Evolutionary conservation across 2,888 invertebrate species (phyloP).

Genomic region (Cataglyphis rosenhaueri): DNA sequence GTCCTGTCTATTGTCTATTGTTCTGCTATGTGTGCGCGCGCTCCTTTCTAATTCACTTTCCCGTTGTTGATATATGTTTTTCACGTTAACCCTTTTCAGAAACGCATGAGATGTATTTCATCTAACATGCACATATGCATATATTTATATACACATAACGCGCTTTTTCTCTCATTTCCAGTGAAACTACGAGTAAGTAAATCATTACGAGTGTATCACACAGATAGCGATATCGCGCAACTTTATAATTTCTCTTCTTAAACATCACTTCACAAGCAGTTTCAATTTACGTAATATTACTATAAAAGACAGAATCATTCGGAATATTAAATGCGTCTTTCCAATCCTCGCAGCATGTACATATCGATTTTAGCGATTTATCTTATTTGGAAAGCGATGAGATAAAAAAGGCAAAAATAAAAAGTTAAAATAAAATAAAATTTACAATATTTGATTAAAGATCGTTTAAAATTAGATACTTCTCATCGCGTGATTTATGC

Average conservation of each 20-base stretch:
- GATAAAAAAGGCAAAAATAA: neutral
- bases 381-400: neutral
- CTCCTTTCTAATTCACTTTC: conserved; percentile 51
- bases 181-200: conserved; percentile 23
- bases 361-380: neutral
- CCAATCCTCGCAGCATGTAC: neutral
- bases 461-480: neutral
- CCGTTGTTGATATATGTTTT: conserved; percentile 24
- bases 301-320: neutral
- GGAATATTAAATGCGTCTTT: conserved; percentile 18
- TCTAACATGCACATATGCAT: neutral
- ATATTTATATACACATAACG: neutral
- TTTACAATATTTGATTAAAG: neutral
- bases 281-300: conserved; percentile 24
- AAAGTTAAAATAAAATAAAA: neutral
- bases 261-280: neutral
- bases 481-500: neutral
- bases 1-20: conserved; percentile 43
- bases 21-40: conserved; percentile 9
- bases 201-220: conserved; percentile 5
- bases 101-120: conserved; percentile 3
- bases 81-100: conserved; percentile 38
- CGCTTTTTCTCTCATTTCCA: conserved; percentile 16
- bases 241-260: conserved; percentile 2
- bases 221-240: neutral